phyloP scores from a whole-genome alignment of 1,140 invertebrate genomes.

The Scaptomyza hsui region DNA sequence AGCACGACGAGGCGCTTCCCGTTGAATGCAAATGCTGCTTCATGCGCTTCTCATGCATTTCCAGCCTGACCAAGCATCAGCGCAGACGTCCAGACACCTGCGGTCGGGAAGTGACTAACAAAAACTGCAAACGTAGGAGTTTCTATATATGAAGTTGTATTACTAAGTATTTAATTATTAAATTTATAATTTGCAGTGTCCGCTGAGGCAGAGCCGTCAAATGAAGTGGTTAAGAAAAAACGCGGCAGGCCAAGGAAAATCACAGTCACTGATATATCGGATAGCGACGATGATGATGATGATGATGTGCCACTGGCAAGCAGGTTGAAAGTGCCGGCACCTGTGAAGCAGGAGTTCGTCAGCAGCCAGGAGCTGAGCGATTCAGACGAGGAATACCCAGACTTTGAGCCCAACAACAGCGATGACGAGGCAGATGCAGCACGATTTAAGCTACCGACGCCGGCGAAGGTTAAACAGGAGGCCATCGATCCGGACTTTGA shows the following conservation, averaged over 20 bases:
- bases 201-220: not conserved
- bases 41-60: conserved; percentile 83
- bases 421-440: conserved; percentile 54
- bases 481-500: conserved; percentile 66
- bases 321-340: conserved; percentile 48
- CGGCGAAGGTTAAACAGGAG: conserved; percentile 65
- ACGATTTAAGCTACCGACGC: conserved; percentile 57
- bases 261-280: conserved; percentile 11
- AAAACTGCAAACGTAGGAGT: conserved; percentile 39
- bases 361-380: conserved; percentile 57
- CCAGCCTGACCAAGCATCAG: conserved; percentile 84
- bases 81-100: conserved; percentile 83
- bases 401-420: conserved; percentile 69
- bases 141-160: no score
- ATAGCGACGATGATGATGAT: conserved; percentile 59
- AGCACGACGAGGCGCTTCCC: conserved; percentile 83
- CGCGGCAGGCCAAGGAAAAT: conserved; percentile 40
- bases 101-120: conserved; percentile 66
- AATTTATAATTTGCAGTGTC: conserved; percentile 11
- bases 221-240: conserved; percentile 16
- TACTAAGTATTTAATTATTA: no score
- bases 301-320: conserved; percentile 63
- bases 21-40: conserved; percentile 83
- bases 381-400: conserved; percentile 71
- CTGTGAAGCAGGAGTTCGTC: conserved; percentile 56